These are phyloP conservation scores for Torymus auratus DNA, from an alignment of 2,888 invertebrate genomes.

Conservation along the genomic window DNA sequence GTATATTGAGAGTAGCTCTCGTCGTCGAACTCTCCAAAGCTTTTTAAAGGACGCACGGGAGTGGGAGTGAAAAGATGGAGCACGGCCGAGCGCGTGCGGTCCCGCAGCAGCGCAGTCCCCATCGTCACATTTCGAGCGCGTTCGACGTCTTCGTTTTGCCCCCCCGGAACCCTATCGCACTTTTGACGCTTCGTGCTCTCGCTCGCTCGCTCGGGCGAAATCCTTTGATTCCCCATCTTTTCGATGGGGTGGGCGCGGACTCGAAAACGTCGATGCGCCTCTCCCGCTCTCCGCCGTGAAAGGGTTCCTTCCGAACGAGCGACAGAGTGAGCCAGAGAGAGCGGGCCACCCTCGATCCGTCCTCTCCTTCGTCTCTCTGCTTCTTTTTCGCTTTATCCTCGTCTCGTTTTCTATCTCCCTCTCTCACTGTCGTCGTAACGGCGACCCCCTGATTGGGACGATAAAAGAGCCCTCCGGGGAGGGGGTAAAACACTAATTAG, in stretches of 20 bases:
- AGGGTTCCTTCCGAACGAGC: constrained; percentile 66
- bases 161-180: constrained; percentile 61
- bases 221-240: constrained; percentile 76
- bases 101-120: constrained; percentile 19
- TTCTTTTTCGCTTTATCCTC: constrained; percentile 40
- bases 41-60: constrained; percentile 52
- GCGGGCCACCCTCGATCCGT: constrained; percentile 41
- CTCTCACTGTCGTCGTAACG: constrained; percentile 55
- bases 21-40: constrained; percentile 49
- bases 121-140: constrained; percentile 38
- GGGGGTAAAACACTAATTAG: constrained; percentile 80
- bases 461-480: constrained; percentile 66
- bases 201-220: constrained; percentile 62
- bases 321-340: constrained; percentile 19
- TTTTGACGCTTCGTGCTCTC: constrained; percentile 70
- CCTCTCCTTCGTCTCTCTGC: constrained; percentile 50
- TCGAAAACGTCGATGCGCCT: constrained; percentile 70
- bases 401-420: constrained; percentile 18
- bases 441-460: constrained; percentile 73
- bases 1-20: constrained; percentile 45
- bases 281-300: constrained; percentile 62
- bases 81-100: constrained; percentile 1
- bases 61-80: constrained; percentile 59
- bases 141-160: constrained; percentile 49
- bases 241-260: constrained; percentile 56